Conservation (phyloP, 2,113 vertebrate genomes). For the Leptobrachium leishanense region DNA sequence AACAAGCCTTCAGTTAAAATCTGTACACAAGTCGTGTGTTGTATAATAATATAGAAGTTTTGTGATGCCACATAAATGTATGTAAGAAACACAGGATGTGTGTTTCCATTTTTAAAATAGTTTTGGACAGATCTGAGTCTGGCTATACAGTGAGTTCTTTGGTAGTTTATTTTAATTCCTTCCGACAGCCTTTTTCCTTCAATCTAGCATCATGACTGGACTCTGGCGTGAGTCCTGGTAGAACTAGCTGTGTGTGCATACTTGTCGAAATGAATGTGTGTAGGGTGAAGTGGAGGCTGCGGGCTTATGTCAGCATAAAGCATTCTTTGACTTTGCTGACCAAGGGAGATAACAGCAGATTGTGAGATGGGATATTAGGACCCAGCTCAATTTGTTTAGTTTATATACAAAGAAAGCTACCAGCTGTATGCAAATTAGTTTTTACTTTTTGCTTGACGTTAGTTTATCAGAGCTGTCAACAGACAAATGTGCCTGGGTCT, state of each 20-base stretch:
- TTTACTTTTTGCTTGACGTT: background rate
- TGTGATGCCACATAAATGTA: too few species aligned
- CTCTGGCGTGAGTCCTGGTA: slow-evolving; percentile 30
- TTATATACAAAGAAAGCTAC: rapidly evolving
- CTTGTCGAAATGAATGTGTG: slow-evolving; percentile 4
- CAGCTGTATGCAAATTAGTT: background rate
- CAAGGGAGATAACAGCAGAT: slow-evolving; percentile 24
- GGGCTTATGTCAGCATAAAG: background rate
- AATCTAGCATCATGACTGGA: background rate
- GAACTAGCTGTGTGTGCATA: slow-evolving; percentile 7
- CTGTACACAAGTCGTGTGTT: too few species aligned
- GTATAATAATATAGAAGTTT: too few species aligned
- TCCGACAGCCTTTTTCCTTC: slow-evolving; percentile 8
- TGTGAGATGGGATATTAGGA: background rate
- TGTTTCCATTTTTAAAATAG: background rate
- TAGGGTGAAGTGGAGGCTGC: slow-evolving; percentile 17
- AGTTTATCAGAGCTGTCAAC: background rate
- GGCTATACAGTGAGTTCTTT: background rate
- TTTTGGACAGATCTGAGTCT: background rate
- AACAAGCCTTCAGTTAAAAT: too few species aligned
- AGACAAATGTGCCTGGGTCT: background rate
- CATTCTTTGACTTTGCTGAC: slow-evolving; percentile 3
- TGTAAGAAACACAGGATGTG: too few species aligned
- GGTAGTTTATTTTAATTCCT: background rate
- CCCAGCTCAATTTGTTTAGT: background rate